Evolutionary conservation across 1,140 invertebrate genomes (phyloP).

Genomic region (Hydropsyche tenuis): DNA sequence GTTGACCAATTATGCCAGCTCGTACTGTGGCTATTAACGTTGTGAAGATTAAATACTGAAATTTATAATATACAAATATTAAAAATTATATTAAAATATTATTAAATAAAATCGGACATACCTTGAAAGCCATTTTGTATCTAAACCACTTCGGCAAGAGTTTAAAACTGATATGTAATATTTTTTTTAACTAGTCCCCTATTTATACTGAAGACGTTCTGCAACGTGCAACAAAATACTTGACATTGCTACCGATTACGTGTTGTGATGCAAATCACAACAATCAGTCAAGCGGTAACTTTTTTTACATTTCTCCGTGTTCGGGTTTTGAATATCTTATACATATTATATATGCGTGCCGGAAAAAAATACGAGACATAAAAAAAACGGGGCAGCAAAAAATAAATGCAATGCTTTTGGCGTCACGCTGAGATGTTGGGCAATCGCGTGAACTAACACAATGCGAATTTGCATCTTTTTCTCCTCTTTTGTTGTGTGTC

Average conservation of each 20-base stretch:
- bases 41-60: conserved; percentile 59
- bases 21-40: conserved; percentile 57
- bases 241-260: conserved; percentile 20
- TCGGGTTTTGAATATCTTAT: too few species aligned
- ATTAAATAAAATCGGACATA: not conserved
- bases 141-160: not conserved
- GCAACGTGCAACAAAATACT: not conserved
- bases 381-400: not conserved
- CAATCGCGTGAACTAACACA: too few species aligned
- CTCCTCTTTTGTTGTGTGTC: too few species aligned
- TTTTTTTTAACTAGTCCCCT: not conserved
- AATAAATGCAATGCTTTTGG: not conserved
- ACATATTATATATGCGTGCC: too few species aligned
- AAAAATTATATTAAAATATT: not conserved
- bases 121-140: conserved; percentile 1
- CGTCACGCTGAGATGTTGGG: too few species aligned
- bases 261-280: conserved; percentile 2
- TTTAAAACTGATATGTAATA: not conserved
- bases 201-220: conserved; percentile 7
- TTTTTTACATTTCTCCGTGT: not conserved
- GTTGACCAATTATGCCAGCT: conserved; percentile 46
- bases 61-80: not conserved
- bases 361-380: too few species aligned
- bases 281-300: not conserved
- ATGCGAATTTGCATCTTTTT: too few species aligned